These are phyloP conservation scores for Cerastis leucographa DNA, from an alignment of 2,888 invertebrate genomes.

Conservation along the genomic window DNA sequence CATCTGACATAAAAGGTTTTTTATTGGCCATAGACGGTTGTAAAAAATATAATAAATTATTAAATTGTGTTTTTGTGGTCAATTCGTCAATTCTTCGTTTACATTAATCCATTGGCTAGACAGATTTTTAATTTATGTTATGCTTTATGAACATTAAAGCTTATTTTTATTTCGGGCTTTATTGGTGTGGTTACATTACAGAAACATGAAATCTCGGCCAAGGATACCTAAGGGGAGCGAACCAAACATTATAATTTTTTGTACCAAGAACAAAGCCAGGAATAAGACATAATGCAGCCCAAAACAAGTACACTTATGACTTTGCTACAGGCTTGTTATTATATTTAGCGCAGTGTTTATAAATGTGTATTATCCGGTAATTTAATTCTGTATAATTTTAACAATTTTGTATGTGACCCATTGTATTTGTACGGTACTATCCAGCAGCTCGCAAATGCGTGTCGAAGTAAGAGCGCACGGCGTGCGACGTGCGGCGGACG, in stretches of 20 bases:
- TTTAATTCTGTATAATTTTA: neutral
- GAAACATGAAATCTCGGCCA: constrained; percentile 3
- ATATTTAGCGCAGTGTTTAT: neutral
- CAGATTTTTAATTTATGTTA: constrained; percentile 7
- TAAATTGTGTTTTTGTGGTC: neutral
- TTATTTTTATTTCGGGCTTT: neutral
- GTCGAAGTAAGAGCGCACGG: neutral
- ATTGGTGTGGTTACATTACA: neutral
- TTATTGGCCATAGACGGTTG: neutral
- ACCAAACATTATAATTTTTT: neutral
- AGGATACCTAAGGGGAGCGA: neutral
- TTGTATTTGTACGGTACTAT: constrained; percentile 1
- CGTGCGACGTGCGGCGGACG: constrained; percentile 30
- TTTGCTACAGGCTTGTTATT: neutral
- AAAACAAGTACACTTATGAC: neutral
- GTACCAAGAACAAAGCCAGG: neutral
- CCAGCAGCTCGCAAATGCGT: constrained; percentile 13
- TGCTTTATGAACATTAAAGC: constrained; percentile 2
- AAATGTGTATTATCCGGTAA: neutral
- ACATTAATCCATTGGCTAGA: neutral
- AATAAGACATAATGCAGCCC: neutral
- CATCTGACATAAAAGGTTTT: neutral
- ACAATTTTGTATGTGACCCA: neutral
- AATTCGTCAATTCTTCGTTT: neutral
- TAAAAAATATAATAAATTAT: neutral